Percentiles rank a stretch among this genome's conserved stretches.
These are phyloP conservation scores for Popillia japonica DNA, from an alignment of 1,140 invertebrate genomes.

Conservation along the genomic window DNA sequence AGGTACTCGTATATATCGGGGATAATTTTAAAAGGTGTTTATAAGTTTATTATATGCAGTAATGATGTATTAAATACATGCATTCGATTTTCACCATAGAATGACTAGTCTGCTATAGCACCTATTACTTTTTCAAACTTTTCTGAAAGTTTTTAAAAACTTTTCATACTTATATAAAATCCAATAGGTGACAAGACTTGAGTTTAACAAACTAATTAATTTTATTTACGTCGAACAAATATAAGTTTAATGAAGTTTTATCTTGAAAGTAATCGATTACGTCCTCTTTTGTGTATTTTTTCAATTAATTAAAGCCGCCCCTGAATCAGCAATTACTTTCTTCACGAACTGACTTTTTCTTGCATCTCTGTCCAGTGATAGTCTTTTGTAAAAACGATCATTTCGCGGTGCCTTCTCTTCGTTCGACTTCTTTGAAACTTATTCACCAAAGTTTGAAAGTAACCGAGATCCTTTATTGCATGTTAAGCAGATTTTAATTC, in stretches of 20 bases:
- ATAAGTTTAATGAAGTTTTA: conserved; percentile 33
- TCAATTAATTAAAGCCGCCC: neutral
- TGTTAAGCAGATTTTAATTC: conserved; percentile 28
- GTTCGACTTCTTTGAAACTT: neutral
- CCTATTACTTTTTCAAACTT: neutral
- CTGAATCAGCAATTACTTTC: conserved; percentile 33
- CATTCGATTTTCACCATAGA: too few relatives aligned
- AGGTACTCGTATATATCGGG: too few relatives aligned
- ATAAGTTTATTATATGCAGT: too few relatives aligned
- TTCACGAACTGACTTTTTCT: neutral
- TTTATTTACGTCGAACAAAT: conserved; percentile 23
- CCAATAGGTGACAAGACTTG: neutral
- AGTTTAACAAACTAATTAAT: conserved; percentile 26
- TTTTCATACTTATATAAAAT: neutral
- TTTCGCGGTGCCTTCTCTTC: neutral
- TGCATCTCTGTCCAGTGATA: neutral
- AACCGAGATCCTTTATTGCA: conserved; percentile 9
- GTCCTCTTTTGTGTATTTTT: conserved; percentile 5
- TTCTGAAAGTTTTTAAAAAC: neutral
- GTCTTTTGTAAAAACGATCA: conserved; percentile 12
- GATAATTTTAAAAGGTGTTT: too few relatives aligned
- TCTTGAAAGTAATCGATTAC: conserved; percentile 24
- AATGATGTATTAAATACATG: too few relatives aligned
- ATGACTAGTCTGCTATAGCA: neutral
- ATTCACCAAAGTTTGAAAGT: conserved; percentile 6